Conservation (phyloP, 1,140 invertebrate genomes). For the Odontomachus brunneus region DNA sequence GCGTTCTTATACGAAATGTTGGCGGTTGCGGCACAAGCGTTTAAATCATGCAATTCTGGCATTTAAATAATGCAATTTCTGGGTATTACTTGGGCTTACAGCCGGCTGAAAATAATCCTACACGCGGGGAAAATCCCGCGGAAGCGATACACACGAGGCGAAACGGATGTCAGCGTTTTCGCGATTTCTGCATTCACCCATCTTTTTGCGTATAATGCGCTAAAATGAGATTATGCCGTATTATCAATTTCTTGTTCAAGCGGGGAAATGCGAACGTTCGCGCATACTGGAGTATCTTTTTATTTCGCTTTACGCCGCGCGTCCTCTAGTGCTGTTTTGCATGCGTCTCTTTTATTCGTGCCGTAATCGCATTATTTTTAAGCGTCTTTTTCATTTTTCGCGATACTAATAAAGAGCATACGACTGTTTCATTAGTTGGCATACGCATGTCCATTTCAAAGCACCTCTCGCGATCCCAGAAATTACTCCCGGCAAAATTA, state of each 20-base stretch:
- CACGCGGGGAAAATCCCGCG: constrained; percentile 8
- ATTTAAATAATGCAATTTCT: constrained; percentile 53
- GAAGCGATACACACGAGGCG: constrained; percentile 8
- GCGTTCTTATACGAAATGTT: constrained; percentile 35
- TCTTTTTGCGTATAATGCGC: constrained; percentile 22
- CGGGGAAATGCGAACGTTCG: constrained; percentile 44
- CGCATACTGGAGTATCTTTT: constrained; percentile 28
- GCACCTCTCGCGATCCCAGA: not conserved
- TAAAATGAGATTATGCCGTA: constrained; percentile 45
- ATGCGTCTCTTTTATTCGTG: constrained; percentile 27
- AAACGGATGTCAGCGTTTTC: constrained; percentile 46
- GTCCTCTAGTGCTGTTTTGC: constrained; percentile 21
- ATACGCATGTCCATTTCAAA: constrained; percentile 5
- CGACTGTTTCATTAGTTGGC: constrained; percentile 34
- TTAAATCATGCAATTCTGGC: constrained; percentile 44
- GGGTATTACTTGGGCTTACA: constrained; percentile 48
- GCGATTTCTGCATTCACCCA: constrained; percentile 30
- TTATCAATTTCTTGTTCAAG: constrained; percentile 52
- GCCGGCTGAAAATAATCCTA: constrained; percentile 28
- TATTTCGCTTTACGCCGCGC: not conserved
- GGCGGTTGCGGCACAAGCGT: constrained; percentile 2
- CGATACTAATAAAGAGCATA: constrained; percentile 31
- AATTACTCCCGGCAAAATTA: not conserved
- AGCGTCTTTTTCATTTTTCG: constrained; percentile 28
- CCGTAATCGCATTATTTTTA: constrained; percentile 53